Conservation (phyloP, 2,113 vertebrate species). For the Gymnorhina tibicen region DNA sequence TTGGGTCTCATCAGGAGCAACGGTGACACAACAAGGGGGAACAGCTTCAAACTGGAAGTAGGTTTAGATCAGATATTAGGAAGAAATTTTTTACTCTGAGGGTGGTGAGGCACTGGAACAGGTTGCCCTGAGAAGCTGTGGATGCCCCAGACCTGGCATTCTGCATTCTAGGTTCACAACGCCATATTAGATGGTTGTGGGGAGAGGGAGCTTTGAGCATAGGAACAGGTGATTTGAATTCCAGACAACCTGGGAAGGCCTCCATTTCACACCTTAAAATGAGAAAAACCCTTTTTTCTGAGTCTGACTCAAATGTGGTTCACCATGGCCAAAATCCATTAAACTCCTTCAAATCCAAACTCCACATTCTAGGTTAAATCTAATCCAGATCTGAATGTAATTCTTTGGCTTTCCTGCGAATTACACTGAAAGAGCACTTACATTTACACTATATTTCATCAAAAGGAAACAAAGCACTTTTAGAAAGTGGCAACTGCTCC, state of each 20-base stretch:
- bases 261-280: neutral
- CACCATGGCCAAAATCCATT: neutral
- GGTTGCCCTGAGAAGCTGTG: neutral
- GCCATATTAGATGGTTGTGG: neutral
- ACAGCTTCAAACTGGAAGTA: neutral
- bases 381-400: neutral
- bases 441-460: neutral
- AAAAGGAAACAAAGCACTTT: constrained; percentile 18
- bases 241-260: neutral
- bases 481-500: neutral
- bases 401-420: neutral
- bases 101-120: neutral
- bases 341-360: neutral
- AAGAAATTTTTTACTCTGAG: neutral
- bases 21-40: accelerated
- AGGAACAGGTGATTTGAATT: neutral
- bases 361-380: neutral
- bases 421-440: neutral
- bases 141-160: neutral
- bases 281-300: neutral
- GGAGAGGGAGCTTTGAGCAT: neutral
- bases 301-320: neutral
- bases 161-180: neutral
- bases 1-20: neutral
- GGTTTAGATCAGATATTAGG: neutral